Base-by-base conservation (phyloP, 2,797 vertebrate genomes). In the Anguilla anguilla region DNA sequence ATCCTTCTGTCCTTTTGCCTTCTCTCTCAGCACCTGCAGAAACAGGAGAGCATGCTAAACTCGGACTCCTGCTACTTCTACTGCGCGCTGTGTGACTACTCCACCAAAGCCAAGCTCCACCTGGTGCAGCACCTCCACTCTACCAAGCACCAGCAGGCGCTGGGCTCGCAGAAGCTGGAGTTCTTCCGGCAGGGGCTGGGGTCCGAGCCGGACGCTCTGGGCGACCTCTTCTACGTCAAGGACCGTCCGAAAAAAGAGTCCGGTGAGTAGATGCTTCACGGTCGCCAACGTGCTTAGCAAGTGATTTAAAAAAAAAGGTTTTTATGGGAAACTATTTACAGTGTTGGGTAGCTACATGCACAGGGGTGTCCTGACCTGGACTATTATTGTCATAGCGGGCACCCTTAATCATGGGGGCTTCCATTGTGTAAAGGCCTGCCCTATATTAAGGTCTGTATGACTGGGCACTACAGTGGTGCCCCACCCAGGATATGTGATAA, bases 61-160 rank as follows among this genome's bases (percentile, higher is more conserved):
- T 96, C 94, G 0, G 98, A 99, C 89, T 97, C 96, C 93, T 99
- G 97, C 93, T 95, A 97, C 94, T 99, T 98, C 98, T 97, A 97
- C 97, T 99, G 99, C 93, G 97, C 96, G 10, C 95, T 98, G 92
- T 99, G 99, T 11, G 98, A 99, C 96, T 99, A 99, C 95, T 98
- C 98, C 94, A 98, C 97, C 93, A 98, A 97, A 95, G 97, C 98
- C 95, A 98, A 98, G 94, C 97, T 99, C 95, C 99, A 98, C 96
- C 96, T 99, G 95, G 97, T 99, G 92, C 99, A 99, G 90, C 99
- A 99, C 84, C 96, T 97, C 90, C 97, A 98, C 91, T 99, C 98
- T 0, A 97, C 98, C 93, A 98, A 98, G 94, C 98, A 99, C 96
- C 98, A 99, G 95, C 99, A 99, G 95, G 98, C 96, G 0, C 98